Evolutionary conservation across 2,797 vertebrate species (phyloP).

Genomic region (Lutjanus campechanus): DNA sequence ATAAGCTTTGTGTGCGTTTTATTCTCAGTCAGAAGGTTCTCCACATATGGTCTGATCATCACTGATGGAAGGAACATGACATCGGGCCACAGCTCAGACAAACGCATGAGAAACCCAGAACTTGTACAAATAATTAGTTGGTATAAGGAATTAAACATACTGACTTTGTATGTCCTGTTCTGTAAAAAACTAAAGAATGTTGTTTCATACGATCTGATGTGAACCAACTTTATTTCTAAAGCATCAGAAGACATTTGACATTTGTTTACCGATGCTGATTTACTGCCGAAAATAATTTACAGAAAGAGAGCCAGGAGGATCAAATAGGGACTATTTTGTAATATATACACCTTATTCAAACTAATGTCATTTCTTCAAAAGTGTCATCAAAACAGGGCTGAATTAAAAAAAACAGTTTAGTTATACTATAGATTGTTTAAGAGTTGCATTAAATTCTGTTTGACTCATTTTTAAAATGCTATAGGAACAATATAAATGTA

Average conservation of each 20-base stretch:
- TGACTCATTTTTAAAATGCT: not conserved
- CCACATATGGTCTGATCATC: slow-evolving; percentile 63
- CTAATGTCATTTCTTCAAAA: not conserved
- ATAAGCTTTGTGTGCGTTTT: slow-evolving; percentile 73
- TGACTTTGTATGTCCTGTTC: not conserved
- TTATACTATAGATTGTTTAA: not conserved
- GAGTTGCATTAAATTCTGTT: not conserved
- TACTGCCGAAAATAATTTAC: not conserved
- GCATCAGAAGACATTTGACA: not conserved
- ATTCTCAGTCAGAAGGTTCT: slow-evolving; percentile 77
- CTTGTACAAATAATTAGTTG: not conserved
- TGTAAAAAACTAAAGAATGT: not conserved
- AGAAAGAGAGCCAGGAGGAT: not conserved
- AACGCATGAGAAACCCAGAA: slow-evolving; percentile 47
- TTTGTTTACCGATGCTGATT: not conserved
- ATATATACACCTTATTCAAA: not conserved
- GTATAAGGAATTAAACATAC: slow-evolving; percentile 23
- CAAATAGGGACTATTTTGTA: not conserved
- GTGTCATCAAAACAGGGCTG: not conserved
- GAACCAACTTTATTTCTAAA: not conserved
- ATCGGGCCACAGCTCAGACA: slow-evolving; percentile 35
- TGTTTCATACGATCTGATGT: not conserved
- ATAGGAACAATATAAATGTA: not conserved
- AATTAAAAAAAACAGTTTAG: not conserved
- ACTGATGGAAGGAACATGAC: slow-evolving; percentile 42